Evolutionary conservation across 2,888 invertebrate genomes (phyloP).

Genomic region (Ophion ellenae): DNA sequence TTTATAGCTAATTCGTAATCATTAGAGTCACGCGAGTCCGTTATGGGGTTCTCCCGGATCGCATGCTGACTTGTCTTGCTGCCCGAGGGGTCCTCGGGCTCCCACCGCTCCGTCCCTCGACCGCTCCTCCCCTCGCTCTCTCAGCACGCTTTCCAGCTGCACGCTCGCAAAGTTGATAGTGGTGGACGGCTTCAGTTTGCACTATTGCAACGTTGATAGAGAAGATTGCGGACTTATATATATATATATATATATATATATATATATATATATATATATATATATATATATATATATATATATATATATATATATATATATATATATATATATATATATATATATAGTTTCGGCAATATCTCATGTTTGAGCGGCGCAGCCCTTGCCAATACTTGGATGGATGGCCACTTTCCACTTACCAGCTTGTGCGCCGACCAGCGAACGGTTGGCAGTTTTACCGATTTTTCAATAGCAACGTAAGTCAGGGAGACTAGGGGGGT

Average conservation of each 20-base stretch:
- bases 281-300: not conserved
- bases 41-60: constrained; percentile 71
- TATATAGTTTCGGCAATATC: no score
- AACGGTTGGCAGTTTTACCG: not conserved
- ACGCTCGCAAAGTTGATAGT: constrained; percentile 70
- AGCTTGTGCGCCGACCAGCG: not conserved
- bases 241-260: not conserved
- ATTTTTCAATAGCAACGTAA: not conserved
- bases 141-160: constrained; percentile 18
- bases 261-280: not conserved
- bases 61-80: constrained; percentile 75
- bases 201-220: constrained; percentile 35
- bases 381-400: not conserved
- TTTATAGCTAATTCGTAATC: constrained; percentile 80
- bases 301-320: not conserved
- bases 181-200: constrained; percentile 58
- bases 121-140: not conserved
- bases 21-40: constrained; percentile 79
- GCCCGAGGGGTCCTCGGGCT: constrained; percentile 32
- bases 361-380: no score
- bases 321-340: not conserved
- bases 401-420: not conserved
- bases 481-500: not conserved
- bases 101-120: not conserved
- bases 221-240: not conserved